These are phyloP conservation scores for Propithecus perrieri DNA, from an alignment of 2,797 vertebrate genomes.

Conservation along the genomic window DNA sequence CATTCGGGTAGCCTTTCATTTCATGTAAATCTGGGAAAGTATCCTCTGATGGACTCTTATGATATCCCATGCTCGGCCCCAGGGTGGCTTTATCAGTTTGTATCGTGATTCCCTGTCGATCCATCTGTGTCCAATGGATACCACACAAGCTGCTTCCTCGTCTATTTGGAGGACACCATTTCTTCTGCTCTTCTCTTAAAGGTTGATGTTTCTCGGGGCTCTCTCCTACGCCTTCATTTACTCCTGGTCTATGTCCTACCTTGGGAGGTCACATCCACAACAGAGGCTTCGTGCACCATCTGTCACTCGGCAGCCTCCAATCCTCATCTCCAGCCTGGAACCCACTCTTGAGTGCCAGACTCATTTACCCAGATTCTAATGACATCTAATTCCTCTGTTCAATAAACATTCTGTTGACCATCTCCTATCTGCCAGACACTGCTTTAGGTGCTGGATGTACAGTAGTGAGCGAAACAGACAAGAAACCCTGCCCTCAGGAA, in stretches of 20 bases:
- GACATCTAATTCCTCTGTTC: background rate
- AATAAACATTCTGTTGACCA: background rate
- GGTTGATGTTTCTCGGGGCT: background rate
- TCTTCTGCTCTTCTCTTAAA: background rate
- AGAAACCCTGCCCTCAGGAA: background rate
- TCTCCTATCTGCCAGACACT: background rate
- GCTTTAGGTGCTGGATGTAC: background rate
- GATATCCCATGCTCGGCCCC: fast-evolving
- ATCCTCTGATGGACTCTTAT: background rate
- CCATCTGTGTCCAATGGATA: background rate
- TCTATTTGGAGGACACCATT: background rate
- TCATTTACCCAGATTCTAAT: background rate
- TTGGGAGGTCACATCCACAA: background rate
- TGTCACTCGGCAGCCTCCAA: background rate
- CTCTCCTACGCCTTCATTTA: background rate
- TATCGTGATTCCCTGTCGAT: fast-evolving
- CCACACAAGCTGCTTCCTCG: background rate
- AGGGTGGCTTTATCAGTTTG: background rate
- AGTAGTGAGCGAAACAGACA: background rate
- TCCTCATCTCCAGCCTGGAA: background rate
- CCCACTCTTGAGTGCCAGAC: background rate
- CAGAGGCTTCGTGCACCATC: background rate
- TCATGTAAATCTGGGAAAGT: background rate
- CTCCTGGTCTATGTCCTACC: background rate
- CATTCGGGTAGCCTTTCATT: background rate